These are phyloP conservation scores for Hypanus sabinus DNA, from an alignment of 2,113 vertebrate species.

Conservation along the genomic window DNA sequence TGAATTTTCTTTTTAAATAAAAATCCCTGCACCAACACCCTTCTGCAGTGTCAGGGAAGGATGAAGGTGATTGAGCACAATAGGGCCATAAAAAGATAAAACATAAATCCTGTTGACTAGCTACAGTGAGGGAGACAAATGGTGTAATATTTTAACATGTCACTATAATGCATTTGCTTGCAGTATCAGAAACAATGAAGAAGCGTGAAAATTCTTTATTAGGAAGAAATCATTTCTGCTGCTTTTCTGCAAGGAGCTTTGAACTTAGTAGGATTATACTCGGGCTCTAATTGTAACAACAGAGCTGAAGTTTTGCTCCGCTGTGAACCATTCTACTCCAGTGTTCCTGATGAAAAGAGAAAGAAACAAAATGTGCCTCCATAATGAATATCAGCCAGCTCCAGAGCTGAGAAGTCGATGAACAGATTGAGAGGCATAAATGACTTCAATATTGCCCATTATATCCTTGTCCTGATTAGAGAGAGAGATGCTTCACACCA, in stretches of 20 bases:
- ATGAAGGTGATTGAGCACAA: slow-evolving; percentile 8
- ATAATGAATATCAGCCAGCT: neutral
- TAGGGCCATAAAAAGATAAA: neutral
- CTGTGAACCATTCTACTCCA: neutral
- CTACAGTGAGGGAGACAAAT: slow-evolving; percentile 14
- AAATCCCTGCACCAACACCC: too few species aligned
- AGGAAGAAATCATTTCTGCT: neutral
- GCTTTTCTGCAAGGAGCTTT: neutral
- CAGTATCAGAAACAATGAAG: neutral
- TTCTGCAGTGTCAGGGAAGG: neutral
- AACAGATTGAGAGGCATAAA: neutral
- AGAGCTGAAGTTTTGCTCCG: neutral
- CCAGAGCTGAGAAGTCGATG: neutral
- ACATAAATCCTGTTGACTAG: neutral
- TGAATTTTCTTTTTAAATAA: neutral
- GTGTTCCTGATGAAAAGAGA: neutral
- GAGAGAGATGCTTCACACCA: too few species aligned
- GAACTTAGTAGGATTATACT: neutral
- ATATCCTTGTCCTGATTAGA: neutral
- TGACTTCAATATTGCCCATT: neutral
- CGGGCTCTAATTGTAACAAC: neutral
- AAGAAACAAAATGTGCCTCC: neutral
- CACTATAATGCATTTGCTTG: neutral
- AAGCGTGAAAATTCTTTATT: neutral
- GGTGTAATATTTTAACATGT: neutral